These are phyloP conservation scores for Nemapogon koenigi DNA, from an alignment of 2,888 invertebrate species.

Conservation along the genomic window DNA sequence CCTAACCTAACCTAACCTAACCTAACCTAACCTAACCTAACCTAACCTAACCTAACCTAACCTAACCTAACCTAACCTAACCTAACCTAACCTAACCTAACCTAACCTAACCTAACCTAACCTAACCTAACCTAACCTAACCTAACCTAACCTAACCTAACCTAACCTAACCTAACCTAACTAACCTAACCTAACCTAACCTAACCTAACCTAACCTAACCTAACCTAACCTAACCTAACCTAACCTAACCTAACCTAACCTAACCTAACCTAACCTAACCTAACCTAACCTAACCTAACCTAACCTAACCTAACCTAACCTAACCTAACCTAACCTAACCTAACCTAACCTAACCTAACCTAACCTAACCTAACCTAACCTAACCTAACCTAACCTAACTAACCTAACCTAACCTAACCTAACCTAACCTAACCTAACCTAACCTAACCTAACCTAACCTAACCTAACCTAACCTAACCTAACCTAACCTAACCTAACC, in stretches of 20 bases:
- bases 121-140: not conserved
- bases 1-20: not conserved
- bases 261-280: conserved; percentile 10
- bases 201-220: conserved; percentile 9
- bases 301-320: conserved; percentile 14
- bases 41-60: not conserved
- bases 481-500: conserved; percentile 20
- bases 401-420: conserved; percentile 17
- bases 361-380: conserved; percentile 5
- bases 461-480: conserved; percentile 15
- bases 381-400: conserved; percentile 19
- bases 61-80: not conserved
- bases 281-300: conserved; percentile 9
- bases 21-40: not conserved
- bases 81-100: not conserved
- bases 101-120: not conserved
- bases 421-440: conserved; percentile 15
- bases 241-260: conserved; percentile 12
- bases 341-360: conserved; percentile 19
- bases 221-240: conserved; percentile 12
- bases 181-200: conserved; percentile 10
- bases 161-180: conserved; percentile 6
- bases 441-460: conserved; percentile 18
- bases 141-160: not conserved
- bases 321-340: conserved; percentile 20